Base-by-base conservation (phyloP, 2,113 vertebrate genomes). In the Burhinus oedicnemus region DNA sequence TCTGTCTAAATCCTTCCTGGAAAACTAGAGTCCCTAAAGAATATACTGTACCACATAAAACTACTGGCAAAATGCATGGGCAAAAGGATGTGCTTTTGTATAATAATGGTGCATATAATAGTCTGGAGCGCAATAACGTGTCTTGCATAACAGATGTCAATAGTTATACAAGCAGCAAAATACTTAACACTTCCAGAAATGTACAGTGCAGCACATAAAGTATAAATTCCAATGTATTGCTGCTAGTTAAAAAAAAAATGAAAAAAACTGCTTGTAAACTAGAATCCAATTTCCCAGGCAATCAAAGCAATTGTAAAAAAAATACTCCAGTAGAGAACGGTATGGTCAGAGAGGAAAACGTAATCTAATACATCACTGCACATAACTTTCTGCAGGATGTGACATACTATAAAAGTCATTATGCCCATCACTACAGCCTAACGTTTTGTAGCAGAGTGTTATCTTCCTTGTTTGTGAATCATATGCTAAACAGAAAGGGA, bases 401-500 rank as follows among this genome's bases (percentile, higher is more conserved):
- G 62, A 69, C 58, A 70, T 18, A 27, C 40, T 84, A 13, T 58
- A 83, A 92, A 92, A 58, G 32, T 79, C 54, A 44, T 49, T 47
- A 57, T 0, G 3, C 55, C 51, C 32, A 45, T 68, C 62, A 25
- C 62, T 71, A 49, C 69, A 88, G 86, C 11, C 25, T 90, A 64
- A 68, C 38, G 55, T 60, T 95, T 79, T 77, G 60, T 49, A 82
- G 15, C 55, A 29, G 52, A 81, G 8, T 84, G 36, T 66, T 38
- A 74, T n/a, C 18, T 62, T 93, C 52, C 32, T 26, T 71, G 29
- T 70, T 82, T 70, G 36, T 77, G 90, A 92, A 81, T 45, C 40
- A 68, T 70, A 60, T 86, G 70, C 72, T 97, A 90, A 96, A 85
- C 47, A 92, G 75, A 89, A 92, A 92, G 20, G 15, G 18, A 83